A percentile compares a stretch with the other conserved stretches of the same genome.
Evolutionary conservation across 1,140 invertebrate species (phyloP).

Genomic region (Araneus ventricosus): DNA sequence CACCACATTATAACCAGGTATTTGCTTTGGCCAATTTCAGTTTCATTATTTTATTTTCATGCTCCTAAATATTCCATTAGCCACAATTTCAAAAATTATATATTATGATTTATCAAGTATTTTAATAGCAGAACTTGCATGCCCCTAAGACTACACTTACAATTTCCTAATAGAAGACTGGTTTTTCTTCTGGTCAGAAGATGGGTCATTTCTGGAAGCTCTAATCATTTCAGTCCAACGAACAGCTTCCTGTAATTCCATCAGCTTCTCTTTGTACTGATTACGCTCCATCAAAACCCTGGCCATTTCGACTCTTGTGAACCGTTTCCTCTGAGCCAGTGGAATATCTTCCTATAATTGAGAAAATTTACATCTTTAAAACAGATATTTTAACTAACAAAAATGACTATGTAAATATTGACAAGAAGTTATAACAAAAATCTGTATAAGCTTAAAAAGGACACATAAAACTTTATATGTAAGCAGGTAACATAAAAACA

Average conservation of each 20-base stretch:
- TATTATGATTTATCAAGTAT: too few relatives aligned
- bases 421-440: background rate
- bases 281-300: conserved; percentile 99
- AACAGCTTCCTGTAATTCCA: conserved; percentile 99
- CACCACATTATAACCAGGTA: too few relatives aligned
- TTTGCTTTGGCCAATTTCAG: too few relatives aligned
- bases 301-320: conserved; percentile 99
- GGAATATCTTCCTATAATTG: conserved; percentile 89
- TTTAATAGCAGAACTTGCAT: too few relatives aligned
- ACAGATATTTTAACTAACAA: background rate
- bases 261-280: conserved; percentile 96
- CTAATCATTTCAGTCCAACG: conserved; percentile 98
- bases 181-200: conserved; percentile 81
- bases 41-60: too few relatives aligned
- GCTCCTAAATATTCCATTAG: too few relatives aligned
- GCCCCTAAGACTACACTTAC: conserved; percentile 76
- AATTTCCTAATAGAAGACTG: conserved; percentile 78
- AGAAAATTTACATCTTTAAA: background rate
- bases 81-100: too few relatives aligned
- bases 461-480: background rate
- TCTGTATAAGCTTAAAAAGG: background rate
- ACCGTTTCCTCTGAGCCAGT: conserved; percentile 96
- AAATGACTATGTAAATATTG: background rate
- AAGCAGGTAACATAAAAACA: background rate
- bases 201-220: conserved; percentile 83